These are phyloP conservation scores for Acleris literana DNA, from an alignment of 2,888 invertebrate genomes.

Conservation along the genomic window DNA sequence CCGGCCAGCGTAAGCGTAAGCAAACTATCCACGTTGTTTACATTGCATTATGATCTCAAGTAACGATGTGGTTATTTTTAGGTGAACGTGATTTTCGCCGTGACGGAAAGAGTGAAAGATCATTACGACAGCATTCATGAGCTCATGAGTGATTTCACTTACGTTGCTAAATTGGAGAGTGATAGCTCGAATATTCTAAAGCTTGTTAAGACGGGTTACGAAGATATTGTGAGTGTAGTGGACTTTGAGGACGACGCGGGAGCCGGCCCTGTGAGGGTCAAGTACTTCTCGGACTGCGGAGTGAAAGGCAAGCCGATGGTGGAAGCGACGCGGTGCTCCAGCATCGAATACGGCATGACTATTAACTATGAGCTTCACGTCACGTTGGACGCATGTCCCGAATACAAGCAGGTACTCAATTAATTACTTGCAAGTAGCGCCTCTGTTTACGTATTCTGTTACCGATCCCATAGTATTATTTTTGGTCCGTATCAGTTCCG, in stretches of 20 bases:
- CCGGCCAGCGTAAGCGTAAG: constrained; percentile 19
- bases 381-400: constrained; percentile 82
- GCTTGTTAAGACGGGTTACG: constrained; percentile 91
- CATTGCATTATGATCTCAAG: constrained; percentile 31
- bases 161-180: constrained; percentile 89
- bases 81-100: constrained; percentile 94
- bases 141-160: constrained; percentile 88
- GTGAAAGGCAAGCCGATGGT: constrained; percentile 71
- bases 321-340: constrained; percentile 83
- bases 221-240: constrained; percentile 87
- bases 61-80: constrained; percentile 53
- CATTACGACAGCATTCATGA: constrained; percentile 88
- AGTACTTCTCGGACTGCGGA: constrained; percentile 89
- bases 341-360: constrained; percentile 84
- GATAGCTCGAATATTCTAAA: constrained; percentile 95
- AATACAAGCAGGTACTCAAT: constrained; percentile 70
- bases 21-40: constrained; percentile 27
- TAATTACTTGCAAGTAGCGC: constrained; percentile 33
- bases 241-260: constrained; percentile 84
- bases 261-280: constrained; percentile 85
- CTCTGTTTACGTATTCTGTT: constrained; percentile 33
- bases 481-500: constrained; percentile 31
- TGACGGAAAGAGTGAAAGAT: constrained; percentile 86
- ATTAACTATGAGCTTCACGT: constrained; percentile 86
- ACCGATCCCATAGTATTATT: constrained; percentile 25